Percentiles rank a stretch among this genome's conserved stretches.
These are phyloP conservation scores for Digitonthophagus gazella DNA, from an alignment of 2,888 invertebrate species.

Conservation along the genomic window DNA sequence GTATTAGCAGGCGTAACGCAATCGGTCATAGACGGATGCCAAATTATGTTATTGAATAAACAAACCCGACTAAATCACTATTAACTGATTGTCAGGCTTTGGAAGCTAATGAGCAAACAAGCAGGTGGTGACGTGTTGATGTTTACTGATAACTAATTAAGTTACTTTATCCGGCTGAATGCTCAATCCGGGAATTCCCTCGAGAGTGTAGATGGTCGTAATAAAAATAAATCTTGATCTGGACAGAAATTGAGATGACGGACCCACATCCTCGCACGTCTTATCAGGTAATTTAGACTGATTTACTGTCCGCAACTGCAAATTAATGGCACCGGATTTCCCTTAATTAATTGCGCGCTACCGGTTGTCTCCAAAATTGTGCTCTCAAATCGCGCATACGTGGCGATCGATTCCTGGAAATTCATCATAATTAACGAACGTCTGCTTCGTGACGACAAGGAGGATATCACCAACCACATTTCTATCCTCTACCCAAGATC, in stretches of 20 bases:
- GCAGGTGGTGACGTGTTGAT: neutral
- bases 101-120: neutral
- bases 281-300: slow-evolving; percentile 16
- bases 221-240: neutral
- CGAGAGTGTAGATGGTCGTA: neutral
- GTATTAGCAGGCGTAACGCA: neutral
- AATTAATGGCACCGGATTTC: slow-evolving; percentile 15
- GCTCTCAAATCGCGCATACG: neutral
- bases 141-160: neutral
- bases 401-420: slow-evolving; percentile 5
- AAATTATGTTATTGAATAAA: neutral
- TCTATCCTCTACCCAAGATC: neutral
- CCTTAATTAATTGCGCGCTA: slow-evolving; percentile 14
- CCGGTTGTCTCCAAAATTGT: slow-evolving; percentile 13
- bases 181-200: neutral
- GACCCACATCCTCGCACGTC: slow-evolving; percentile 4
- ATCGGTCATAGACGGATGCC: neutral
- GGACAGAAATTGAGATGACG: neutral
- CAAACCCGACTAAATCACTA: neutral
- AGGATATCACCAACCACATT: neutral
- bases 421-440: slow-evolving; percentile 15
- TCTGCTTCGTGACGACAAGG: slow-evolving; percentile 1
- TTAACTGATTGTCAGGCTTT: neutral
- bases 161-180: neutral
- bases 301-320: slow-evolving; percentile 9